A percentile compares a stretch with the other conserved stretches of the same genome.
These are phyloP conservation scores for Aphis craccivora DNA, from an alignment of 1,140 invertebrate genomes.

Conservation along the genomic window DNA sequence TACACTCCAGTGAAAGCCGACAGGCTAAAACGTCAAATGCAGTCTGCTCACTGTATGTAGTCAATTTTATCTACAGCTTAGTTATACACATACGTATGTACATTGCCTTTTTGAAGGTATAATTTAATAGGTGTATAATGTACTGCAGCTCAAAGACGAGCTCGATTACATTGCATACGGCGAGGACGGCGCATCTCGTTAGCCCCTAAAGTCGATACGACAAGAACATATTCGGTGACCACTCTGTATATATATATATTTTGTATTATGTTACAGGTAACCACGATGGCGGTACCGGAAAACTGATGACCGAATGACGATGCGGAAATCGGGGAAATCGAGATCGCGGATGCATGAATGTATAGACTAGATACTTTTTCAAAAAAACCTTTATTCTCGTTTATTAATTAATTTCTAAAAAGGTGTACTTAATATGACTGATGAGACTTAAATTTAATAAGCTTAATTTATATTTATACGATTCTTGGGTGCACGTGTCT, in stretches of 20 bases:
- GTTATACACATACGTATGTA: neutral
- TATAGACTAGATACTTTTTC: neutral
- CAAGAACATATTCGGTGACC: neutral
- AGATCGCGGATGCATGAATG: neutral
- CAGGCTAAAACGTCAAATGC: neutral
- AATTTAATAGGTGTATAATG: neutral
- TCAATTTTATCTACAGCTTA: neutral
- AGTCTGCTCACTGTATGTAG: neutral
- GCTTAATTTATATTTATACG: neutral
- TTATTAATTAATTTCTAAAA: neutral
- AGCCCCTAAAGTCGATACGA: neutral
- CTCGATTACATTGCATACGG: neutral
- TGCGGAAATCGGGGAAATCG: neutral
- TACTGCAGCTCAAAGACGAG: neutral
- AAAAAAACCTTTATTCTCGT: neutral
- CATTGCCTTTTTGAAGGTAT: neutral
- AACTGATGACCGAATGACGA: neutral
- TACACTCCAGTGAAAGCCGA: neutral
- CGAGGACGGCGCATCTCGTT: neutral
- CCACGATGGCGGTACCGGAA: neutral
- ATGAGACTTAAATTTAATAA: neutral
- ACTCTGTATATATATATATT: too few species aligned
- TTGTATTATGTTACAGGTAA: neutral
- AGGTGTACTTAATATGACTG: neutral
- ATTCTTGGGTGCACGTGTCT: neutral